Evolutionary conservation across 2,888 invertebrate species (phyloP).

Genomic region (Drosophila eohydei): DNA sequence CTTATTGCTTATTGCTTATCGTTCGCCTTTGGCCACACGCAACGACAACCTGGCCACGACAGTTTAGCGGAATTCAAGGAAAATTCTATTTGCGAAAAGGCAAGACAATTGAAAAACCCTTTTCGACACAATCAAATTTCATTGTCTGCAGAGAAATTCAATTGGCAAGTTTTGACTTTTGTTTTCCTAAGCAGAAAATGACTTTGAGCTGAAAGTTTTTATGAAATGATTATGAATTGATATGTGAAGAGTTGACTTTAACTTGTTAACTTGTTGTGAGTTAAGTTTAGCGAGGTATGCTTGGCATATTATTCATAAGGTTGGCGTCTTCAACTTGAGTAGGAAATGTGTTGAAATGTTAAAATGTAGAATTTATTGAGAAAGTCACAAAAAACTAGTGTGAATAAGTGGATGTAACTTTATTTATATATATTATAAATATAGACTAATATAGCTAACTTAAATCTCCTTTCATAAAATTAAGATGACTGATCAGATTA

Average conservation of each 20-base stretch:
- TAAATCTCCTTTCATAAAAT: too few relatives aligned
- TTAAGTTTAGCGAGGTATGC: neutral
- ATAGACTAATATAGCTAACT: too few relatives aligned
- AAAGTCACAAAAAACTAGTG: too few relatives aligned
- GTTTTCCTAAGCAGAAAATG: neutral
- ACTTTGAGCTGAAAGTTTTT: neutral
- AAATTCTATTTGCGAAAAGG: neutral
- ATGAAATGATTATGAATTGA: neutral
- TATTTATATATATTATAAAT: too few relatives aligned
- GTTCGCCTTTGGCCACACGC: constrained; percentile 10
- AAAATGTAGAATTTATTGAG: too few relatives aligned
- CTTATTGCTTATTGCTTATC: constrained; percentile 53
- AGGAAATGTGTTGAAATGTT: too few relatives aligned
- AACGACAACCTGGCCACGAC: constrained; percentile 39
- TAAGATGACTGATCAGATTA: too few relatives aligned
- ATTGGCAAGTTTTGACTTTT: neutral
- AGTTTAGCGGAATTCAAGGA: constrained; percentile 32
- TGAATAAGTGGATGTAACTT: too few relatives aligned
- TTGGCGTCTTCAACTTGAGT: too few relatives aligned
- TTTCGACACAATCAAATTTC: constrained; percentile 17
- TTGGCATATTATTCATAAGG: too few relatives aligned
- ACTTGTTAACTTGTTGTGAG: neutral
- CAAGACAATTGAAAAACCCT: constrained; percentile 5
- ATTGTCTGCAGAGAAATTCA: neutral
- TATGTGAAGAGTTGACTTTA: neutral